Evolutionary conservation across 2,888 invertebrate genomes (phyloP).

Genomic region (Lithophane ornitopus): DNA sequence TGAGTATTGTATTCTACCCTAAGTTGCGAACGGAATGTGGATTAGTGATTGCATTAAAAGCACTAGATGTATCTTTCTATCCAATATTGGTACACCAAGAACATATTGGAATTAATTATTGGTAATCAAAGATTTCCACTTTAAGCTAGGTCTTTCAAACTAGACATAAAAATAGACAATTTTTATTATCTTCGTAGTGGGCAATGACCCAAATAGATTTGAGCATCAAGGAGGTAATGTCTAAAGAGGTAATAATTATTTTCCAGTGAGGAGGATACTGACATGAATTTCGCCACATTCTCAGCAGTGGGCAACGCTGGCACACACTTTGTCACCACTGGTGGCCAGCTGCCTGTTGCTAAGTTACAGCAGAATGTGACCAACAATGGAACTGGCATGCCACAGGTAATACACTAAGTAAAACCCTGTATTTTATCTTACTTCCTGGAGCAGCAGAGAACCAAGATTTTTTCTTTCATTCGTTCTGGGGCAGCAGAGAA

Average conservation of each 20-base stretch:
- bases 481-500: background rate
- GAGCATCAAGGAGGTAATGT: background rate
- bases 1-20: background rate
- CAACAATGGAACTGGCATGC: slow-evolving; percentile 86
- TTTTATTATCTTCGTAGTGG: no score
- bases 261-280: slow-evolving; percentile 86
- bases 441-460: background rate
- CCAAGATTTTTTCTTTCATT: background rate
- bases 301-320: slow-evolving; percentile 89
- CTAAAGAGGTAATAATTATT: slow-evolving; percentile 23
- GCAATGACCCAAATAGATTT: background rate
- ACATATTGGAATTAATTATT: background rate
- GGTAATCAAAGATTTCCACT: background rate
- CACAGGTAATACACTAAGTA: slow-evolving; percentile 86
- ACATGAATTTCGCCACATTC: slow-evolving; percentile 95
- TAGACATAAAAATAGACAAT: background rate
- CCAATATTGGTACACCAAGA: background rate
- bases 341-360: slow-evolving; percentile 90
- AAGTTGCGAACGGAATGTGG: background rate
- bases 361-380: slow-evolving; percentile 94
- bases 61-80: background rate
- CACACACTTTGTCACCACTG: slow-evolving; percentile 85
- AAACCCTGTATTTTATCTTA: background rate
- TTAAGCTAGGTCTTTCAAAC: background rate
- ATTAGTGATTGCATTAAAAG: background rate